A percentile compares a stretch with the other conserved stretches of the same genome.
These are phyloP conservation scores for Saccostrea echinata DNA, from an alignment of 1,140 invertebrate genomes.

Conservation along the genomic window DNA sequence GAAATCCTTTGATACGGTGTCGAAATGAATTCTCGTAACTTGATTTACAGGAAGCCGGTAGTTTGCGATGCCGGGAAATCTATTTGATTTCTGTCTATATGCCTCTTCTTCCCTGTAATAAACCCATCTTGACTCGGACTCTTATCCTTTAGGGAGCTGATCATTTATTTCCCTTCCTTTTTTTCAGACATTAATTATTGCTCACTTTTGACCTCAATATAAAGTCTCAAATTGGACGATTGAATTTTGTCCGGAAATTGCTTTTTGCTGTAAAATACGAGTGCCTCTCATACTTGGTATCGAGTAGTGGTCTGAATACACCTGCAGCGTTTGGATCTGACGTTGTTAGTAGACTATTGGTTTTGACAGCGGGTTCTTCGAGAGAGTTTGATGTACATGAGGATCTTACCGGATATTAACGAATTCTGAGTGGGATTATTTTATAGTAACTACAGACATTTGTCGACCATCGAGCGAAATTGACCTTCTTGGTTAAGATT, in stretches of 20 bases:
- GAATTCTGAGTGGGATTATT: neutral
- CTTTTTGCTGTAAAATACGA: constrained; percentile 23
- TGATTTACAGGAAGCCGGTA: constrained; percentile 14
- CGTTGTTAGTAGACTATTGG: neutral
- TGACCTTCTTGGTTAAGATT: neutral
- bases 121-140: neutral
- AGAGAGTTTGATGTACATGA: neutral
- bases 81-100: constrained; percentile 21
- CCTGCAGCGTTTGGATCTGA: neutral
- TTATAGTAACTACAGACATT: neutral
- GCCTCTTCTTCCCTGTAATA: neutral
- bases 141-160: neutral
- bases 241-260: neutral
- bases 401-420: constrained; percentile 1
- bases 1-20: constrained; percentile 26
- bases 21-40: constrained; percentile 34
- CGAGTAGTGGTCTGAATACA: constrained; percentile 11
- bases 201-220: constrained; percentile 3
- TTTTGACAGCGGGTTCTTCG: constrained; percentile 25
- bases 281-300: constrained; percentile 12
- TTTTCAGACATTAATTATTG: neutral
- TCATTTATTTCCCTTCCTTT: constrained; percentile 6
- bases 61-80: constrained; percentile 1
- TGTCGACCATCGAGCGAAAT: neutral
- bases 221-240: constrained; percentile 11